These are phyloP conservation scores for Taphrorychus bicolor DNA, from an alignment of 2,888 invertebrate species.

Conservation along the genomic window DNA sequence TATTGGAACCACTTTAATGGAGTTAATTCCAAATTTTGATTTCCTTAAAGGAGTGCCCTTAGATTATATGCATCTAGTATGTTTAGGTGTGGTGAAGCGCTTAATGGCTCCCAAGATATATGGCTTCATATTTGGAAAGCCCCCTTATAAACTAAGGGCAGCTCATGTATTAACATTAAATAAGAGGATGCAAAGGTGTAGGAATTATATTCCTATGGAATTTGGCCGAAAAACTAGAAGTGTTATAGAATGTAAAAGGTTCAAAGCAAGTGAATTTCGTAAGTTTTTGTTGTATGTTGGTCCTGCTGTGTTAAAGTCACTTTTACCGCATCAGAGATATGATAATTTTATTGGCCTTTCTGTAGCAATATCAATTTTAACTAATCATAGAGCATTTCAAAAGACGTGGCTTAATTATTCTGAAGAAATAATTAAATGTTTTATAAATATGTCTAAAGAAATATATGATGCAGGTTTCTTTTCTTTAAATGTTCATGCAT, in stretches of 20 bases:
- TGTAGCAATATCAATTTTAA: constrained; percentile 34
- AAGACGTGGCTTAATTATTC: constrained; percentile 36
- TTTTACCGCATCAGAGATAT: constrained; percentile 31
- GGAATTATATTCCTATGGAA: constrained; percentile 26
- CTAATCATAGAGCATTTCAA: too few relatives aligned
- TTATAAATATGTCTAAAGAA: constrained; percentile 25
- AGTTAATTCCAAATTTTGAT: constrained; percentile 34
- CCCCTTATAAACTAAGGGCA: constrained; percentile 32
- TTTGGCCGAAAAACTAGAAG: constrained; percentile 31
- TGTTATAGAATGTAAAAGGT: constrained; percentile 32
- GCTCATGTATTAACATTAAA: constrained; percentile 22
- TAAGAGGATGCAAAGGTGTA: constrained; percentile 20
- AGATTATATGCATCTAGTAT: constrained; percentile 35
- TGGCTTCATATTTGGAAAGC: constrained; percentile 35
- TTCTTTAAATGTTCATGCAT: constrained; percentile 28
- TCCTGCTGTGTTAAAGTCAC: constrained; percentile 29
- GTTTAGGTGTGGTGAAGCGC: constrained; percentile 34
- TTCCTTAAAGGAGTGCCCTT: constrained; percentile 34
- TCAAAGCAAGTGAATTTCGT: constrained; percentile 35
- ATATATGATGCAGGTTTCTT: constrained; percentile 35
- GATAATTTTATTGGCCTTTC: constrained; percentile 30
- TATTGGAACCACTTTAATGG: constrained; percentile 32
- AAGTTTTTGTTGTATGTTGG: constrained; percentile 34
- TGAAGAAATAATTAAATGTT: constrained; percentile 23
- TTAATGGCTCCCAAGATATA: constrained; percentile 32